Base-by-base conservation (phyloP, 2,113 vertebrate genomes). In the Orientallactaga bullata region DNA sequence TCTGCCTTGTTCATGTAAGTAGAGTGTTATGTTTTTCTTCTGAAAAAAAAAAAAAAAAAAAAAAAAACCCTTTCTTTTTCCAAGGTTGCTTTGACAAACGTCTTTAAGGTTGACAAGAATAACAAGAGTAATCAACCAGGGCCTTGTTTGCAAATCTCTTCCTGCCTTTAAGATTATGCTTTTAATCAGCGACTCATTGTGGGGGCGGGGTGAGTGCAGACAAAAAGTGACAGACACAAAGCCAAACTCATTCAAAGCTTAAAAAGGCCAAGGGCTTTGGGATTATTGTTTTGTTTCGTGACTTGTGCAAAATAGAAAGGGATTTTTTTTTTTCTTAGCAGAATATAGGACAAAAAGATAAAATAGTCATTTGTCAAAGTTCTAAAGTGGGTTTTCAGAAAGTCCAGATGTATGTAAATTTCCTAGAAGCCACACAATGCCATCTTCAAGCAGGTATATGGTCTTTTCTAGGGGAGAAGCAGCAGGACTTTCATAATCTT, bases 11-110 rank as follows among this genome's bases (percentile, higher is more conserved):
- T 96, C 87, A 26, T 76, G 83, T 94, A 39, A 81, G 6, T 10
- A 47, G 86, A 91, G 55, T n/a, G 18, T 16, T 89, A 26, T 37
- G 77, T 30, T 88, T 72, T 88, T 78, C 85, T 88, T 86, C 61
- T 82, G 47, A 35, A 94, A 96, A 91, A n/a, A n/a, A n/a, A n/a
- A n/a, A n/a, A n/a, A 42, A 17, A 73, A 69, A 47, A 47, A 47
- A 47, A 47, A 47, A 47, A 47, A 47, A 47, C 8, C 60, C 10
- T 85, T 91, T 80, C 63, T 73, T 90, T 47, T 81, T 35, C 28
- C 87, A 82, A 69, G n/a, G 21, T 69, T 74, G n/a, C 80, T 89
- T 91, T 69, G 83, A 84, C 42, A 85, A 61, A 47, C 71, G 26
- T 30, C 60, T 74, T 90, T 35, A 24, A 63, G 39, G 77, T 26